These are phyloP conservation scores for Varanus salvator DNA, from an alignment of 2,113 vertebrate species.

Conservation along the genomic window DNA sequence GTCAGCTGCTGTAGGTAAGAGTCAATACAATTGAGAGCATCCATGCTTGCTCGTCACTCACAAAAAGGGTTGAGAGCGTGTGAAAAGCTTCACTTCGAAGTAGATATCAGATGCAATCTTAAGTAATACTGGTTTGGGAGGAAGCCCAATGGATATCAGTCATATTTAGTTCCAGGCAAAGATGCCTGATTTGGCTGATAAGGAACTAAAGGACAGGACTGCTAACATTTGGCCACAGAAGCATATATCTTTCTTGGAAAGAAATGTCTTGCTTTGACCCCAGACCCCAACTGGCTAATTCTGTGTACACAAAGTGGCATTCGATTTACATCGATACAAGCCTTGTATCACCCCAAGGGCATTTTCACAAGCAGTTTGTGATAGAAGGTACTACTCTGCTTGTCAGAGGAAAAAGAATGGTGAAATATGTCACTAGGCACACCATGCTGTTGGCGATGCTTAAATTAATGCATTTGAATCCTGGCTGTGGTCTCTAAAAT, in stretches of 20 bases:
- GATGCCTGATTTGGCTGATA: neutral
- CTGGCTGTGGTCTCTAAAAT: neutral
- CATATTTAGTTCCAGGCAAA: neutral
- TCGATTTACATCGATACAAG: neutral
- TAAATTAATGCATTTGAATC: neutral
- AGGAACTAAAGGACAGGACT: neutral
- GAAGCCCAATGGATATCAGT: neutral
- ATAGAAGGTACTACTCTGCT: no score
- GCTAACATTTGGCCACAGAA: no score
- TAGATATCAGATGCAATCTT: neutral
- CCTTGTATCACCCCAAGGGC: neutral
- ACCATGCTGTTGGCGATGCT: neutral
- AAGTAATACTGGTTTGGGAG: neutral
- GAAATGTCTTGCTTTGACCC: neutral
- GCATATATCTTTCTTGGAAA: no score
- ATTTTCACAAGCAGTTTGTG: neutral
- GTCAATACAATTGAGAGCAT: neutral
- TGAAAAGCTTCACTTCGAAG: neutral
- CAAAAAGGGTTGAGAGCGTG: neutral
- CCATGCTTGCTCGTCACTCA: neutral
- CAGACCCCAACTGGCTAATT: neutral
- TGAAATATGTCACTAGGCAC: neutral
- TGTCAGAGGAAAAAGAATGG: neutral
- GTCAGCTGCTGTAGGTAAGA: neutral
- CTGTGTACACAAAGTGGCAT: neutral